Evolutionary conservation across 2,113 vertebrate genomes (phyloP).

Genomic region (Xiphophorus hellerii): DNA sequence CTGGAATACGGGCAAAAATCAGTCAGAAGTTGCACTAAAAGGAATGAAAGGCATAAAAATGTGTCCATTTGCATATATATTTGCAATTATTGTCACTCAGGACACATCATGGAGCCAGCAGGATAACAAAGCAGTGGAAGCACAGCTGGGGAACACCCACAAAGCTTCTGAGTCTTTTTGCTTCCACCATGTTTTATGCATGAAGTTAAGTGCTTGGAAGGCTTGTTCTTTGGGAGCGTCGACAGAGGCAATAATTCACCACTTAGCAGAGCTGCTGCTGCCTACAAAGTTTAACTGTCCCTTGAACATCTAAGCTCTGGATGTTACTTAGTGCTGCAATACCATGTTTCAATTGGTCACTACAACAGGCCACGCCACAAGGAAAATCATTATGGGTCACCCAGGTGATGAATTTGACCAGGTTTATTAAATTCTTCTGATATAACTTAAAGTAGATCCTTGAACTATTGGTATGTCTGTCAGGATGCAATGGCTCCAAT

Average conservation of each 20-base stretch:
- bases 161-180: slow-evolving; percentile 28
- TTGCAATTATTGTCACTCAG: slow-evolving; percentile 13
- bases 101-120: not conserved
- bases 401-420: no score
- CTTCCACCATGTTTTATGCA: slow-evolving; percentile 51
- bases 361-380: no score
- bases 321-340: slow-evolving; percentile 16
- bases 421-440: no score
- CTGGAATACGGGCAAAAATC: not conserved
- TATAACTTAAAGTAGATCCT: no score
- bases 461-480: no score
- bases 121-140: not conserved
- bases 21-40: not conserved
- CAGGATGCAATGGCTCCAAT: no score
- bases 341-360: no score
- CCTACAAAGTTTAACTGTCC: not conserved
- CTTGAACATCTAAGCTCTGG: not conserved
- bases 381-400: no score
- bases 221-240: slow-evolving; percentile 17
- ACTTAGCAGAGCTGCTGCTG: slow-evolving; percentile 9
- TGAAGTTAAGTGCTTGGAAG: slow-evolving; percentile 42
- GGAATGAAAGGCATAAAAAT: not conserved
- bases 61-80: not conserved
- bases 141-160: slow-evolving; percentile 4
- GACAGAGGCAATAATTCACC: slow-evolving; percentile 39